These are phyloP conservation scores for Cetonia aurata DNA, from an alignment of 2,888 invertebrate genomes.

Conservation along the genomic window DNA sequence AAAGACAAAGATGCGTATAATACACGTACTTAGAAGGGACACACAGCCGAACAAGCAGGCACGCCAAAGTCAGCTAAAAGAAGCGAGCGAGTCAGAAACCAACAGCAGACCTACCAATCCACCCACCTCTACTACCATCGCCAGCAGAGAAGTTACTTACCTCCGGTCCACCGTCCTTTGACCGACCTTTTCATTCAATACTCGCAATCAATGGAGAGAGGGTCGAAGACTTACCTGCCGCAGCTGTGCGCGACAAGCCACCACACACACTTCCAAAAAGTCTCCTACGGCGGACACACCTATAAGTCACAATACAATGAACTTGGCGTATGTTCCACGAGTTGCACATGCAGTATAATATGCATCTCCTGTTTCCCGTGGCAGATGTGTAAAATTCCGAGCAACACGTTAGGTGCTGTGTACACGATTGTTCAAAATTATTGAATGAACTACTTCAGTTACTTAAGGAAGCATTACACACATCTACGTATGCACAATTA, in stretches of 20 bases:
- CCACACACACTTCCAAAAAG: constrained; percentile 40
- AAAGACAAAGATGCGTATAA: too few relatives aligned
- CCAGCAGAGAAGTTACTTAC: constrained; percentile 15
- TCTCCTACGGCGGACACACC: constrained; percentile 40
- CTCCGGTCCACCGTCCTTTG: constrained; percentile 46
- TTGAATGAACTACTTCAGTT: too few relatives aligned
- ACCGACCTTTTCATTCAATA: constrained; percentile 53
- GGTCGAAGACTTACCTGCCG: constrained; percentile 49
- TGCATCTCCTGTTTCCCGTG: background rate
- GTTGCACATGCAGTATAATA: constrained; percentile 27
- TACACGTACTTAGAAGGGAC: background rate
- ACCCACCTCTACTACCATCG: constrained; percentile 13
- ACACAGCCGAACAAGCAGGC: background rate
- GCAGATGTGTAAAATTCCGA: constrained; percentile 13
- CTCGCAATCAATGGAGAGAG: constrained; percentile 52
- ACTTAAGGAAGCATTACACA: too few relatives aligned
- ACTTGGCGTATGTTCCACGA: constrained; percentile 30
- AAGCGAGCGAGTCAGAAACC: constrained; percentile 16
- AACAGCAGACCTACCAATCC: constrained; percentile 29
- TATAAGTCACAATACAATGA: constrained; percentile 41
- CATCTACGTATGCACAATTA: too few relatives aligned
- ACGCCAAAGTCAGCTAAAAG: background rate
- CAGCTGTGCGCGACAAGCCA: constrained; percentile 38
- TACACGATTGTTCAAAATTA: too few relatives aligned
- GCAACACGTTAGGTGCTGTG: too few relatives aligned